These are phyloP conservation scores for Himalopsyche kuldschensis DNA, from an alignment of 2,888 invertebrate genomes.

Conservation along the genomic window DNA sequence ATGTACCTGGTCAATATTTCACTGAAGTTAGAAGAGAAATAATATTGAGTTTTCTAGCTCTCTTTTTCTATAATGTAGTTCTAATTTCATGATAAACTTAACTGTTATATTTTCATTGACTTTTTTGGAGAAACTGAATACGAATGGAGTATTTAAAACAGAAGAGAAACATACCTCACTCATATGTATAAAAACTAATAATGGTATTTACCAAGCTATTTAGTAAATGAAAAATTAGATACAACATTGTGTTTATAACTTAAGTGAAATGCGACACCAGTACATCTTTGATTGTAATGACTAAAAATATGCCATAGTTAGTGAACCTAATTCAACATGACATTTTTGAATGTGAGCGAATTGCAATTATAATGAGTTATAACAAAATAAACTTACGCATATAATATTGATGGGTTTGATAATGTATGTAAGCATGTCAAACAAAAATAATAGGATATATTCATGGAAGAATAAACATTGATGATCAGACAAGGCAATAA, in stretches of 20 bases:
- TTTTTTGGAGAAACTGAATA: too few species aligned
- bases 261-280: not conserved
- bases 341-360: not conserved
- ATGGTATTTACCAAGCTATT: too few species aligned
- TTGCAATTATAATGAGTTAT: constrained; percentile 9
- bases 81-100: too few species aligned
- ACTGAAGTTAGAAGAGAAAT: too few species aligned
- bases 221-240: too few species aligned
- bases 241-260: not conserved
- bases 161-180: too few species aligned
- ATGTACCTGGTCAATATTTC: too few species aligned
- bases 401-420: constrained; percentile 37
- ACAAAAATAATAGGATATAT: constrained; percentile 38
- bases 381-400: constrained; percentile 40
- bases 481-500: constrained; percentile 13
- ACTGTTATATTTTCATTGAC: too few species aligned
- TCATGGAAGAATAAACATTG: constrained; percentile 34
- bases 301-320: not conserved
- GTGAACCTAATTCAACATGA: not conserved
- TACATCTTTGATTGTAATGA: not conserved
- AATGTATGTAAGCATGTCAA: constrained; percentile 40
- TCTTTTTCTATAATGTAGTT: too few species aligned
- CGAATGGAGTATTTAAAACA: too few species aligned
- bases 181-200: too few species aligned
- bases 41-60: too few species aligned